These are phyloP conservation scores for Ailurus styani DNA, from an alignment of 2,113 vertebrate genomes.

Conservation along the genomic window DNA sequence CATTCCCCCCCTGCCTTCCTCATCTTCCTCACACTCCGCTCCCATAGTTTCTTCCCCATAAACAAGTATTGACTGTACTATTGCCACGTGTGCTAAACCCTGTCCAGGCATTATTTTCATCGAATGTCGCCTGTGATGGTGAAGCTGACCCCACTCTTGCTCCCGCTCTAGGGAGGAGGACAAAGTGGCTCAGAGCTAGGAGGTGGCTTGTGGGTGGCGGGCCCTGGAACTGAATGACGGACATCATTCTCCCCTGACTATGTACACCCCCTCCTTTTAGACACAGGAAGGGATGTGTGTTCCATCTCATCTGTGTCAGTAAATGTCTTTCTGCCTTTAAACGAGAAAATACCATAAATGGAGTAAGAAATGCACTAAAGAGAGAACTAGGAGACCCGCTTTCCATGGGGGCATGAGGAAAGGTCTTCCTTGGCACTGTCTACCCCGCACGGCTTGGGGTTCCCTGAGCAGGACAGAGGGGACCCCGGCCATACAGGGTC, in stretches of 20 bases:
- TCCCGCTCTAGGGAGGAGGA: background rate
- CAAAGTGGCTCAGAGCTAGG: background rate
- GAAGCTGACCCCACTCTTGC: background rate
- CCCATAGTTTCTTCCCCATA: background rate
- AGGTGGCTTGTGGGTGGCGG: background rate
- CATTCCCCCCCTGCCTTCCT: background rate
- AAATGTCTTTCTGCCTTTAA: background rate
- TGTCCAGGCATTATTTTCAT: background rate
- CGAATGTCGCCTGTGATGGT: background rate
- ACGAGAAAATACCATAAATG: background rate
- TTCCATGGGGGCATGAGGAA: background rate
- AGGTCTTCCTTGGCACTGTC: background rate
- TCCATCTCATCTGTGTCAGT: background rate
- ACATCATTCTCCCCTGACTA: rapidly evolving
- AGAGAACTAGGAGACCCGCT: background rate
- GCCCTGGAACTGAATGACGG: background rate
- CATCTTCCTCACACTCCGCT: background rate
- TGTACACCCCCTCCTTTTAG: background rate
- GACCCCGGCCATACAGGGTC: rapidly evolving
- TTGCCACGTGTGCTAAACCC: background rate
- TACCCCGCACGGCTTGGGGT: too few relatives aligned
- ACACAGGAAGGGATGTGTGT: background rate
- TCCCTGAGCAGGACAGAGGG: background rate
- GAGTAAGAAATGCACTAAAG: background rate
- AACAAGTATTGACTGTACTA: too few relatives aligned